Base-by-base conservation (phyloP, 64 coral and sea anemone species). In the Catalaphyllia jardinei region DNA sequence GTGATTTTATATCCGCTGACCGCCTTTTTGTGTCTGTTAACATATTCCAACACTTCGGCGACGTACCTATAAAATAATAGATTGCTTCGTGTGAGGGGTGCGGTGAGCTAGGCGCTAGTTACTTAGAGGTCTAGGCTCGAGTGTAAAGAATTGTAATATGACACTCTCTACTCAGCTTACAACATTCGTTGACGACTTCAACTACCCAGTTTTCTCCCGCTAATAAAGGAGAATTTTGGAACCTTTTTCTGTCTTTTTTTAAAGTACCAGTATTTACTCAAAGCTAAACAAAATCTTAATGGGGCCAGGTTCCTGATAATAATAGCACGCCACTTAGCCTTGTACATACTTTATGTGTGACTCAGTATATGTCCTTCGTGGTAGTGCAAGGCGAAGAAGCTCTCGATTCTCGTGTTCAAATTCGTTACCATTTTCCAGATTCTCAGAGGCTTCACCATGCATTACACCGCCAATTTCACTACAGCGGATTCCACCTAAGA, bases 331-430 rank as follows among this genome's bases (percentile, higher is more conserved):
- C 42, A 46, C 42, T 35, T 35, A 8, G 42, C 42, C 4, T 46
- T 46, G 42, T 71, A 52, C 62, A 16, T 60, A 93, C 91, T 78
- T 93, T 75, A 93, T 73, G 78, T 93, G 91, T 73, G 91, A 93
- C 55, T 93, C 91, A 25, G 91, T 93, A 29, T 93, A 93, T 67
- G 79, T 79, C 52, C 91, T 60, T 52, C 91, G 74, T 72, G 91
- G 91, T 39, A 93, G 80, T 39, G 91, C 91, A 13, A 93, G 77
- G 13, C 91, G 73, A 22, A 93, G 35, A 35, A 93, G 91, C 25
- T 93, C 91, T 50, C 60, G 24, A 0, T 51, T 38, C 11, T 17
- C 60, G 15, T 74, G 60, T 65, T 62, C 90, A 12, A 20, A 39
- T 29, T 62, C 71, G n/a, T 79, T 28, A 7, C 10, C 59, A 33